Evolutionary conservation across 2,797 vertebrate species (phyloP), one percentile per base, ranked within the genome.

Genomic region (Enteromius afrohamiltoni): DNA sequence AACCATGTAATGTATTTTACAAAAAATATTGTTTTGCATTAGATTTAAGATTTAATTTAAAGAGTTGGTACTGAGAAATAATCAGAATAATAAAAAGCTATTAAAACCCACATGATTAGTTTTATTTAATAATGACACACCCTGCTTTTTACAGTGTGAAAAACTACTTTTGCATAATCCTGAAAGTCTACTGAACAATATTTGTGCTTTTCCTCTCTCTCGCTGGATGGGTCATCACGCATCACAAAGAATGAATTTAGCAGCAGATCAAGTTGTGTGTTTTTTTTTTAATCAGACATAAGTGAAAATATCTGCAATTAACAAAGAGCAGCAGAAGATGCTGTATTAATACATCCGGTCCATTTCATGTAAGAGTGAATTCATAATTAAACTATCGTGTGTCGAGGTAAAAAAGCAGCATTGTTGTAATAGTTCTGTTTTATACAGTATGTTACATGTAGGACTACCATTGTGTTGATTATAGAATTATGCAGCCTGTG

Each of bases 221-320:
- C 4, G 4, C 21, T 51, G 21, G 4, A 40, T 0, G 1, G 31
- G 47, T 68, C 13, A 26, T 47, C 60, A 3, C 45, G 19, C 23
- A 47, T 34, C 23, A 79, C 31, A 62, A 71, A 31, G 4, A 62
- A 31, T 17, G 7, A 42, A 45, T 58, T 26, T 31, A 6, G 23
- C 55, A 71, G 9, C 31, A 21, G 9, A 34, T 60, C 23, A 60
- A 26, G 40, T 37, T 55, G 68, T 70, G 17, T 29, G 29, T 29
- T 45, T 45, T n/a, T 4, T 21, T 21, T 85, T 78, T 82, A 62
- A 82, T 64, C 58, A 19, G 47, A 71, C 77, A 70, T 7, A 26
- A 7, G 31, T 5, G 8, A 37, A 73, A 49, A 11, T 6, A 81
- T 49, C 13, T 14, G 74, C 73, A 7, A 3, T 40, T 29, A 64